A percentile compares a stretch with the other conserved stretches of the same genome.
These are phyloP conservation scores for Sphecodes monilicornis DNA, from an alignment of 2,888 invertebrate species.

Conservation along the genomic window DNA sequence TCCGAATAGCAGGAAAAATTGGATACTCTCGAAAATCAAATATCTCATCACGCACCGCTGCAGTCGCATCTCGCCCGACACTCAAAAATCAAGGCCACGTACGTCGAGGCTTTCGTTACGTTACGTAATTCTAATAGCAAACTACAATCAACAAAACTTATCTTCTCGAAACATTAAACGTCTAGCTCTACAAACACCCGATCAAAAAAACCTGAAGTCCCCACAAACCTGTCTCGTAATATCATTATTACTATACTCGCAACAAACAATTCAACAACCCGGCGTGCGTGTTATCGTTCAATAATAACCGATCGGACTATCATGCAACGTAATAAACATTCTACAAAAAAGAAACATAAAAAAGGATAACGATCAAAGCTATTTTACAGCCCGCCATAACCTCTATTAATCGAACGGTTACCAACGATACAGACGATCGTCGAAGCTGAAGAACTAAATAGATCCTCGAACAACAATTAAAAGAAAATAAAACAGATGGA, in stretches of 20 bases:
- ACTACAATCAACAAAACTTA: constrained; percentile 6
- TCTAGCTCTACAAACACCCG: neutral
- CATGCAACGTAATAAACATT: neutral
- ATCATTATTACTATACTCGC: neutral
- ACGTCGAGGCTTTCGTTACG: neutral
- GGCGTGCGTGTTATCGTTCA: neutral
- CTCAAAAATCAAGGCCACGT: neutral
- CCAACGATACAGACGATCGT: neutral
- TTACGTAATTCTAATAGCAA: neutral
- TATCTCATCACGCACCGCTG: neutral
- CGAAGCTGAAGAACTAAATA: neutral
- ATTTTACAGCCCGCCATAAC: neutral
- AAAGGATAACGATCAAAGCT: neutral
- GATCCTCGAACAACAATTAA: neutral
- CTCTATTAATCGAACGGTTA: neutral
- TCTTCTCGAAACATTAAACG: neutral
- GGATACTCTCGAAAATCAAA: neutral
- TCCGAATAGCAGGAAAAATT: constrained; percentile 42
- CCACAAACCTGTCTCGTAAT: neutral
- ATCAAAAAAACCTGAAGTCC: neutral
- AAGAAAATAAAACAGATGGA: constrained; percentile 6
- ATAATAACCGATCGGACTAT: neutral
- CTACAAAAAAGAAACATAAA: neutral
- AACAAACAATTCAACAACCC: neutral
- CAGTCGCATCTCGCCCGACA: neutral